Evolutionary conservation across 2,113 vertebrate genomes (phyloP).

Genomic region (Dipodomys stephensi): DNA sequence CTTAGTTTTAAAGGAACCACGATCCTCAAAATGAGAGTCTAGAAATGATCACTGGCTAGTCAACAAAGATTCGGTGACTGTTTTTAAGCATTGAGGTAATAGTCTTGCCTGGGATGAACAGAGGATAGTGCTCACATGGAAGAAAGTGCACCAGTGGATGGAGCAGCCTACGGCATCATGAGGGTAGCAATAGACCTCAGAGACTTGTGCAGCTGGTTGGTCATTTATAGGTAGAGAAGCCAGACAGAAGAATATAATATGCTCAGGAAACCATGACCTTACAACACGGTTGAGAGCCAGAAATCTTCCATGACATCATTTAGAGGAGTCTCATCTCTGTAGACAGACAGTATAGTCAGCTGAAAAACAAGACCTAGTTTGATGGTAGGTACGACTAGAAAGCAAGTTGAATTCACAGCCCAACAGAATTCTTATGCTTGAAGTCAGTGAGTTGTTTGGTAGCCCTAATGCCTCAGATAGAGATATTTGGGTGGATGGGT

Average conservation of each 20-base stretch:
- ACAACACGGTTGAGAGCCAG: conserved; percentile 20
- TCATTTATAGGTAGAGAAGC: background rate
- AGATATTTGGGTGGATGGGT: background rate
- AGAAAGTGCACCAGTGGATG: background rate
- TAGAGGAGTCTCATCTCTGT: conserved; percentile 26
- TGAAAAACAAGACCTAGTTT: conserved; percentile 19
- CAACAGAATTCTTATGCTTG: background rate
- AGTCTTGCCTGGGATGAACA: background rate
- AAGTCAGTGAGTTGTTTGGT: background rate
- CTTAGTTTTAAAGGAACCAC: background rate
- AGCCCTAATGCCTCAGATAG: background rate
- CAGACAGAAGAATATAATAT: conserved; percentile 37
- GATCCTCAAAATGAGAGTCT: background rate
- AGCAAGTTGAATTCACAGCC: background rate
- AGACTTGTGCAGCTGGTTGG: background rate
- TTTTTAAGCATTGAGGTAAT: background rate
- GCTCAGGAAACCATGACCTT: background rate
- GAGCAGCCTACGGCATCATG: background rate
- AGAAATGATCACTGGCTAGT: background rate
- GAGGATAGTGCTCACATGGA: background rate
- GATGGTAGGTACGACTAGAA: background rate
- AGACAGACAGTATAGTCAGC: background rate
- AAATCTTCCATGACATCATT: background rate
- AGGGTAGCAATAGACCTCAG: background rate
- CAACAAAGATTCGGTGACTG: background rate